Evolutionary conservation across 2,797 vertebrate species (phyloP), one percentile per base, ranked within the genome.

Genomic region (Sitta carolinensis): DNA sequence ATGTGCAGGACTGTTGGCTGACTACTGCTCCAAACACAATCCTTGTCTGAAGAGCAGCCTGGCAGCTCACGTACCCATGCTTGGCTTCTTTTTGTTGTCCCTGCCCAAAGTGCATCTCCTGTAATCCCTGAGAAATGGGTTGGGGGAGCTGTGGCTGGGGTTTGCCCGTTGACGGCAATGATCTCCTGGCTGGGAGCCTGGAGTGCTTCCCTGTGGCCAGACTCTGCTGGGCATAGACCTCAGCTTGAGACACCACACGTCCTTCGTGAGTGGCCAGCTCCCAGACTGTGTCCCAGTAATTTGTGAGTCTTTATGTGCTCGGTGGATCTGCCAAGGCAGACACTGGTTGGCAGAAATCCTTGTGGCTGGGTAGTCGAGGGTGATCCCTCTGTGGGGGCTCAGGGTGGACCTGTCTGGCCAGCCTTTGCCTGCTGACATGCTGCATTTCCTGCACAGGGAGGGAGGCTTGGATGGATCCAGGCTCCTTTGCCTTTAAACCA

Each of bases 141-240:
- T 45, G 21, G 17, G 26, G 26, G 12, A 68, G 21, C 23, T 0
- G 2, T 32, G 1, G 0, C 26, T 0, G 1, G 61, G 21, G 32
- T 84, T 82, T 42, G 43, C 48, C 54, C 0, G 0, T 32, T 1
- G 1, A 0, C 55, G 40, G 22, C 32, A 7, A 25, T 1, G n/a
- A 20, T 45, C 8, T 84, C 36, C 77, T 80, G 50, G 62, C 16
- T 27, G 73, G 50, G n/a, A 78, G 23, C 66, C 52, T 1, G 1
- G 6, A 0, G 0, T 54, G 69, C 22, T 38, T n/a, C 7, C 26
- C 47, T 0, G 0, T 13, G 5, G 20, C 64, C 42, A 16, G 13
- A 42, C 29, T 81, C 40, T 59, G 58, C 66, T 76, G 54, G 69
- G 13, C 40, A 51, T 13, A 61, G 26, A 73, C 29, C 54, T 87